Evolutionary conservation across 2,888 invertebrate genomes (phyloP).

Genomic region (Parthenolecanium corni): DNA sequence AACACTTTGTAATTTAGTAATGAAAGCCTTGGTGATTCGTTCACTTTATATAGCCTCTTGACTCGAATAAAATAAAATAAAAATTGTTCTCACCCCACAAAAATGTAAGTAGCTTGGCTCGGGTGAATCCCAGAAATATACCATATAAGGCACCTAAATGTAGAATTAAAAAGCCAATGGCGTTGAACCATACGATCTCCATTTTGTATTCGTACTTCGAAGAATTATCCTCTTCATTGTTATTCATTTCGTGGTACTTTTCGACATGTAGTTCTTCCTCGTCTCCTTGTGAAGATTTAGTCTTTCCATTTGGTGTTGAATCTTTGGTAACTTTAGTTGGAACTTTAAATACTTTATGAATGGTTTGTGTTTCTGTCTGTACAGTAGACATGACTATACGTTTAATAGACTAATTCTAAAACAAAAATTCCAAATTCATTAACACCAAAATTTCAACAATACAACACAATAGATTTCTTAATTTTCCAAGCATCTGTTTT

Average conservation of each 20-base stretch:
- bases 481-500: too few species aligned
- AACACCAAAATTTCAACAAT: too few species aligned
- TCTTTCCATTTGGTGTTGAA: not conserved
- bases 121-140: conserved; percentile 36
- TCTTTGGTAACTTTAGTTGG: conserved; percentile 6
- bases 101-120: conserved; percentile 36
- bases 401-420: too few species aligned
- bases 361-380: conserved; percentile 17
- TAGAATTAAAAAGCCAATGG: conserved; percentile 47
- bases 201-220: conserved; percentile 4
- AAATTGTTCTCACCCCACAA: conserved; percentile 40
- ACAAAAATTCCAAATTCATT: too few species aligned
- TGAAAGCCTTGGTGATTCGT: too few species aligned
- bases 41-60: too few species aligned
- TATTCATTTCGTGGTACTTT: conserved; percentile 5
- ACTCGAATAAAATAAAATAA: too few species aligned
- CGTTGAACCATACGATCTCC: conserved; percentile 50
- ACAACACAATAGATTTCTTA: too few species aligned
- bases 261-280: not conserved
- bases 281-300: not conserved
- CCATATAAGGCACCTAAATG: conserved; percentile 46
- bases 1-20: too few species aligned
- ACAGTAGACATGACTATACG: conserved; percentile 17
- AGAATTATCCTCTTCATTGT: not conserved
- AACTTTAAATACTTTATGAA: conserved; percentile 6